Conservation (phyloP, 2,888 invertebrate genomes). For the Trichopria drosophilae region DNA sequence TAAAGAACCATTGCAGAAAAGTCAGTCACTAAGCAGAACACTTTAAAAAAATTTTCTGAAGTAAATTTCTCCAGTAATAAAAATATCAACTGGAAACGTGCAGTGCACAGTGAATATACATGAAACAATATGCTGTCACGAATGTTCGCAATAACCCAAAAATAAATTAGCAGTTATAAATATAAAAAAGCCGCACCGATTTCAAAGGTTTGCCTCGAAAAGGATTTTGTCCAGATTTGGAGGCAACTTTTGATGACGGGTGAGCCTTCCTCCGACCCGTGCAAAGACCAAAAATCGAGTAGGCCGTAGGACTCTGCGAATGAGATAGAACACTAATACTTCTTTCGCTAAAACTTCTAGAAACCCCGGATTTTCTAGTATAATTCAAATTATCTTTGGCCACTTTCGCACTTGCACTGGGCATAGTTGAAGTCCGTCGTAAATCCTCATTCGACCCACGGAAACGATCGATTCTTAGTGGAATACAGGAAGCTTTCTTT, state of each 20-base stretch:
- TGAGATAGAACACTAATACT: conserved; percentile 15
- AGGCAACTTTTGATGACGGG: conserved; percentile 12
- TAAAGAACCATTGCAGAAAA: too few species aligned
- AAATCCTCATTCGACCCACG: too few species aligned
- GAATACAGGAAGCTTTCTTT: conserved; percentile 45
- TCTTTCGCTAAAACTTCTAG: conserved; percentile 40
- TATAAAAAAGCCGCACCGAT: conserved; percentile 43
- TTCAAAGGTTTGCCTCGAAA: conserved; percentile 35
- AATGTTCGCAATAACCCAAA: too few species aligned
- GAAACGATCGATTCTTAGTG: conserved; percentile 38
- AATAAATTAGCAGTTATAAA: too few species aligned
- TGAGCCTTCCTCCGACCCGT: conserved; percentile 47
- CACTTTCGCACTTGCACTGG: conserved; percentile 35
- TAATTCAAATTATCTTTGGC: conserved; percentile 44
- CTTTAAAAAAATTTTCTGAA: too few species aligned
- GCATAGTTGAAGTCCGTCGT: conserved; percentile 2
- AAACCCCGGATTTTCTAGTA: conserved; percentile 39
- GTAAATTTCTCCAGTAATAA: too few species aligned
- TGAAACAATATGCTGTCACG: too few species aligned
- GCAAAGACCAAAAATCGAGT: conserved; percentile 55
- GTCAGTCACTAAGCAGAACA: too few species aligned
- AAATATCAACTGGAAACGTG: too few species aligned
- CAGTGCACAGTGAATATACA: too few species aligned
- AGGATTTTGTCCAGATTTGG: conserved; percentile 32
- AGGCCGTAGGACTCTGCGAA: conserved; percentile 19